Evolutionary conservation across 2,797 vertebrate species (phyloP).

Genomic region (Anniella stebbinsi): DNA sequence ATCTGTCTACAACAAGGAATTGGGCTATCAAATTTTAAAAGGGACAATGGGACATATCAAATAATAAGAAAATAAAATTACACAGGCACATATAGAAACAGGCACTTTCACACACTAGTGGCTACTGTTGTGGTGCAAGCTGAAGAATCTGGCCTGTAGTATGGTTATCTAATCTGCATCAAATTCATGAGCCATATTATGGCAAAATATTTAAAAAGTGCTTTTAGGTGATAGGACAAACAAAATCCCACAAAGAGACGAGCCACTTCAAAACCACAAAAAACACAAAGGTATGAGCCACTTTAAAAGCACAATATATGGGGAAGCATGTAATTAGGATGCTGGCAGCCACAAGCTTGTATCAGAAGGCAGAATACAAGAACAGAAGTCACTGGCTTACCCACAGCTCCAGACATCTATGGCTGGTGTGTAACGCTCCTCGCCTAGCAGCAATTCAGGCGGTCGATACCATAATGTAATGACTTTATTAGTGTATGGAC

Average conservation of each 20-base stretch:
- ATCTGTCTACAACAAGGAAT: background rate
- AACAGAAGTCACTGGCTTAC: conserved; percentile 78
- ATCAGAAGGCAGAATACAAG: background rate
- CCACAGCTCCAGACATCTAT: conserved; percentile 99
- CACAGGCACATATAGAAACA: too few relatives aligned
- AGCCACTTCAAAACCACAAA: background rate
- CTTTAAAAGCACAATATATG: background rate
- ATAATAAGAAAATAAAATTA: background rate
- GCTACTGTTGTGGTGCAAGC: background rate
- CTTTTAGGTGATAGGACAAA: background rate
- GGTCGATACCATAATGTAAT: conserved; percentile 99
- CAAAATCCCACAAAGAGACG: background rate
- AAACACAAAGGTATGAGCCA: background rate
- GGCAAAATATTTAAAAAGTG: background rate
- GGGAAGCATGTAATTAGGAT: background rate
- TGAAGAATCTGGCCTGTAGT: background rate
- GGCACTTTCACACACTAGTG: background rate
- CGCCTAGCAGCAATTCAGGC: conserved; percentile 94
- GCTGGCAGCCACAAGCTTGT: background rate
- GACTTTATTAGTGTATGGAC: conserved; percentile 99
- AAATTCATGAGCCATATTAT: background rate
- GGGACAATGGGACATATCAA: background rate
- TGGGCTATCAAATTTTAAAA: background rate
- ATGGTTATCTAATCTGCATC: background rate
- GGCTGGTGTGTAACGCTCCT: conserved; percentile 96